Evolutionary conservation across 2,888 invertebrate genomes (phyloP), one percentile per base, ranked within the genome.

Genomic region (Polylopha cassiicola): DNA sequence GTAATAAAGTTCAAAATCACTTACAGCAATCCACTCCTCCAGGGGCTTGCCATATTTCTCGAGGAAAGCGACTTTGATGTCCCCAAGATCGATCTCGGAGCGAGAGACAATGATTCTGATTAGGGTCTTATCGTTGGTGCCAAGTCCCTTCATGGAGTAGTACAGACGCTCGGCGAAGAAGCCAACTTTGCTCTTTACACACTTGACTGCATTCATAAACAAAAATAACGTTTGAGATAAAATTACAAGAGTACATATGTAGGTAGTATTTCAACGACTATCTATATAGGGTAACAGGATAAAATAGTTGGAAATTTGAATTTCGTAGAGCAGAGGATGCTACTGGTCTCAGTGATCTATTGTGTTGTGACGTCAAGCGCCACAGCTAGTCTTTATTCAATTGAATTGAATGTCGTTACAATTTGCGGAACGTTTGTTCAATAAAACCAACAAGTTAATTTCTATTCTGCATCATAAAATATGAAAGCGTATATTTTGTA

Each of bases 161-260:
- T 97, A 91, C 23, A 98, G 87, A 55, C 95, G 91, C 73, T 95
- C 95, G 21, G 97, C 97, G 73, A 97, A 97, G 87, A 93, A 97
- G 29, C 92, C 93, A 30, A 95, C 93, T 76, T 95, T 94, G 71
- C 95, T 95, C 79, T 93, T 94, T 16, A 95, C 94, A 75, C 94
- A 94, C 81, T 94, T 94, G 5, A 93, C 95, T 95, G 73, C 42
- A 44, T 46, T 23, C 55, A 36, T 31, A 23, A 28, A 21, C 39
- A 11, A 27, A 15, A 43, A 34, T 34, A 9, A n/a, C n/a, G n/a
- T n/a, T n/a, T n/a, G n/a, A n/a, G n/a, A n/a, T n/a, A n/a, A n/a
- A n/a, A n/a, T n/a, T n/a, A n/a, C n/a, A n/a, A n/a, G n/a, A n/a
- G n/a, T n/a, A n/a, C n/a, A 10, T 10, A 16, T 6, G 9, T 3